A percentile compares a stretch with the other conserved stretches of the same genome.
These are phyloP conservation scores for Siderastrea siderea DNA, from an alignment of 92 coral and sea anemone genomes.

Conservation along the genomic window DNA sequence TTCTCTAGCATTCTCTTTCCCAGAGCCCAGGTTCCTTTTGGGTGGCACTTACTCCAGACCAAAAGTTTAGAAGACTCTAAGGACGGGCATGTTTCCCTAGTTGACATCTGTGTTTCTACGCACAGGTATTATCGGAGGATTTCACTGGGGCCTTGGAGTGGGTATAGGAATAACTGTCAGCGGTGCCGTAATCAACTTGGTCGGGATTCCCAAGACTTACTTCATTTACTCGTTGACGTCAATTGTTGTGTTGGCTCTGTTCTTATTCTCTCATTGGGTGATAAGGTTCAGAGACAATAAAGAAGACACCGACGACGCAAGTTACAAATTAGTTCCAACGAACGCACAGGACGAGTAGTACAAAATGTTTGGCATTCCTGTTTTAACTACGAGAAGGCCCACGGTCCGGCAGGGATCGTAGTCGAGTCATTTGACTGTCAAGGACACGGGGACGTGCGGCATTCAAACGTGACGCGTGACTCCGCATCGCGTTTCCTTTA, in stretches of 20 bases:
- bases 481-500: too few relatives aligned
- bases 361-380: too few relatives aligned
- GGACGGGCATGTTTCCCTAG: too few relatives aligned
- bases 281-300: neutral
- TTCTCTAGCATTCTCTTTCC: too few relatives aligned
- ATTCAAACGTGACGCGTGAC: too few relatives aligned
- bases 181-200: conserved; percentile 15
- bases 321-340: conserved; percentile 3
- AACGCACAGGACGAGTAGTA: neutral
- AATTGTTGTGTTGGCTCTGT: neutral
- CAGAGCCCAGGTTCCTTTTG: too few relatives aligned
- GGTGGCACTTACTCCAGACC: too few relatives aligned
- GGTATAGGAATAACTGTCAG: conserved; percentile 31
- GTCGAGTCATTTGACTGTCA: too few relatives aligned
- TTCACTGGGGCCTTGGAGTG: conserved; percentile 45
- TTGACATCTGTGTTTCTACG: neutral
- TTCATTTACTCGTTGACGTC: conserved; percentile 26
- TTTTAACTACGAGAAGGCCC: too few relatives aligned
- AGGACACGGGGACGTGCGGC: too few relatives aligned
- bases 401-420: too few relatives aligned
- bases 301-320: neutral
- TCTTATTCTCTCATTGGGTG: neutral
- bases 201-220: conserved; percentile 43
- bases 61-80: too few relatives aligned
- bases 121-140: conserved; percentile 35